Conservation (phyloP, 2,888 invertebrate species). For the Microchrysa polita region DNA sequence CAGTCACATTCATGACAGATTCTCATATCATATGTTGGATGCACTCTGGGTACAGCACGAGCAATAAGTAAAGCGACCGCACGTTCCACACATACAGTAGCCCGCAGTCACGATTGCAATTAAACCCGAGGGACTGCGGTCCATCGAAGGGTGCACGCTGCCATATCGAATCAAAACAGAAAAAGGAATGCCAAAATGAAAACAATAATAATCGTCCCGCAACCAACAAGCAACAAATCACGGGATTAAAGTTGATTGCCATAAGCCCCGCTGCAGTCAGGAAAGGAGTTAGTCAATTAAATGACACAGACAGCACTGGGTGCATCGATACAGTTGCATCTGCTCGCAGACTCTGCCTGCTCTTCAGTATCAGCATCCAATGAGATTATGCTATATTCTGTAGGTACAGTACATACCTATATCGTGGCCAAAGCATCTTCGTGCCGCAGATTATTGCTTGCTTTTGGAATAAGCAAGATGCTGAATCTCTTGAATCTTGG, state of each 20-base stretch:
- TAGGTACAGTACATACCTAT: neutral
- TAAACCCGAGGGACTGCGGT: conserved; percentile 17
- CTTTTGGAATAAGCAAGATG: neutral
- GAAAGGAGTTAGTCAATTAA: conserved; percentile 40
- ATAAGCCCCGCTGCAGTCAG: neutral
- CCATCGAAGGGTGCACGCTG: neutral
- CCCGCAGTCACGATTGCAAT: conserved; percentile 12
- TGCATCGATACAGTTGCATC: conserved; percentile 25
- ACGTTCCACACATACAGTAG: conserved; percentile 2
- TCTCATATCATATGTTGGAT: neutral
- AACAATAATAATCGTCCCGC: conserved; percentile 3
- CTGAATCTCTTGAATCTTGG: neutral
- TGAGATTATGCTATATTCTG: too few relatives aligned
- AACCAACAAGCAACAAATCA: conserved; percentile 28
- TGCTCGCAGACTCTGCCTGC: neutral
- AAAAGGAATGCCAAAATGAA: neutral
- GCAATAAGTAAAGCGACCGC: neutral
- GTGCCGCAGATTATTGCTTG: conserved; percentile 13
- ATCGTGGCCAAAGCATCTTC: neutral
- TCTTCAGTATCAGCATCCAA: neutral
- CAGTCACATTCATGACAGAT: neutral
- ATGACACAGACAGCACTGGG: too few relatives aligned
- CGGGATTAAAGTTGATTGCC: conserved; percentile 31
- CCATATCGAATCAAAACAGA: neutral
- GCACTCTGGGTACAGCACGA: neutral